A percentile compares a stretch with the other conserved stretches of the same genome.
Conservation (phyloP, 2,113 vertebrate species). For the Leucopternis melanops region DNA sequence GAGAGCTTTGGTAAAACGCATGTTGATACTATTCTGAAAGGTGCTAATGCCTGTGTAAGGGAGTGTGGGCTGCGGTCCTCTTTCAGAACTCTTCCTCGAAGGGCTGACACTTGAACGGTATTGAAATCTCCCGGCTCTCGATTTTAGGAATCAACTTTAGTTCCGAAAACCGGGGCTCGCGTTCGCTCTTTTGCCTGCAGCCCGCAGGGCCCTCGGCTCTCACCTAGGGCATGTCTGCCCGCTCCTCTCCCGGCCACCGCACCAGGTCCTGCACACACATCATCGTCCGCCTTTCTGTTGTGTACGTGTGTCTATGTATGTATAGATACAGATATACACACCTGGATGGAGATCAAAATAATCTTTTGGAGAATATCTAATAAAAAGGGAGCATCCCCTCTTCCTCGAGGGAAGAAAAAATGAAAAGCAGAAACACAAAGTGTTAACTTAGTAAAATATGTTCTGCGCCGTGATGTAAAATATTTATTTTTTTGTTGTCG, state of each 20-base stretch:
- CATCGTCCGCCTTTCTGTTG: background rate
- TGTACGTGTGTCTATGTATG: too few species aligned
- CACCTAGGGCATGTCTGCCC: background rate
- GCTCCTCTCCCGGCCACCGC: rapidly evolving
- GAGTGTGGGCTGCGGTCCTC: background rate
- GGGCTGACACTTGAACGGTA: background rate
- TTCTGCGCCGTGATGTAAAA: background rate
- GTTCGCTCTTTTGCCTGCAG: background rate
- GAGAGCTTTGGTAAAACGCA: background rate
- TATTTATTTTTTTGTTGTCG: slow-evolving; percentile 44
- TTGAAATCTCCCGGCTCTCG: background rate
- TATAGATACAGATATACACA: rapidly evolving
- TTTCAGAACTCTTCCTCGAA: background rate
- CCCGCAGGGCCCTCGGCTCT: background rate
- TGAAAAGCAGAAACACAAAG: background rate
- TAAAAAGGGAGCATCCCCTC: background rate
- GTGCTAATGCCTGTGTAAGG: background rate
- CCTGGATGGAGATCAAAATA: background rate
- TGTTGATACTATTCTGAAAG: background rate
- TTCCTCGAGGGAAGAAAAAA: background rate
- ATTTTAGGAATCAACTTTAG: background rate
- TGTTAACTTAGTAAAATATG: background rate
- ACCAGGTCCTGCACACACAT: background rate
- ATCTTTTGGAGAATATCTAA: background rate
- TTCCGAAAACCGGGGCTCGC: background rate